Percentiles rank a stretch among this genome's conserved stretches.
Evolutionary conservation across 2,113 vertebrate genomes (phyloP).

Genomic region (Bos indicus): DNA sequence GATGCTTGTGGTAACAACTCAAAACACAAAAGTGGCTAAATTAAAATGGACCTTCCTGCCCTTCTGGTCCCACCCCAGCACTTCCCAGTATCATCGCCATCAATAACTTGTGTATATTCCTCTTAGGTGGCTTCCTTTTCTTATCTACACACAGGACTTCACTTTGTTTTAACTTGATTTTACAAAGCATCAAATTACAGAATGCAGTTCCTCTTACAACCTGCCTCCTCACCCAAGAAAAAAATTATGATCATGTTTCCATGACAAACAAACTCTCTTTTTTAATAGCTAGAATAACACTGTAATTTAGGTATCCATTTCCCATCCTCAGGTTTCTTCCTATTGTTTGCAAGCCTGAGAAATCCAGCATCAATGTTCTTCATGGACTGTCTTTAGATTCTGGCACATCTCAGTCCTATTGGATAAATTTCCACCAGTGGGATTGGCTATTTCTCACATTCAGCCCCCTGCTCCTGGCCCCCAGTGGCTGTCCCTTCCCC

Average conservation of each 20-base stretch:
- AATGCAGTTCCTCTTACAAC: background rate
- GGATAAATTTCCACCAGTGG: background rate
- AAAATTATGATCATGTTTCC: background rate
- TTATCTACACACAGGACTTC: background rate
- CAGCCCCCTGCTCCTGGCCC: background rate
- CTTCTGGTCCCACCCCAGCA: background rate
- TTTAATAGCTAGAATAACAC: background rate
- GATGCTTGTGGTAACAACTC: background rate
- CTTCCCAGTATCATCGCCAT: background rate
- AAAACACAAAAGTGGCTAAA: background rate
- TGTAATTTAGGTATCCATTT: background rate
- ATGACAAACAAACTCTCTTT: background rate
- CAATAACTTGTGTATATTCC: background rate
- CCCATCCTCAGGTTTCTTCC: background rate
- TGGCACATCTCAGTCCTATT: rapidly evolving
- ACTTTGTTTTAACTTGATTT: background rate
- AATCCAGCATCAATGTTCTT: background rate
- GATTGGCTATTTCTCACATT: background rate
- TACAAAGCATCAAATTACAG: background rate
- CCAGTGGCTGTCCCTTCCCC: background rate
- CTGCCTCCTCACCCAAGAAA: background rate
- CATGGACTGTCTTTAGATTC: rapidly evolving
- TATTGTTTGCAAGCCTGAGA: background rate
- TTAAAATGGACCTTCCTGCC: background rate
- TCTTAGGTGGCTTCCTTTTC: background rate